Evolutionary conservation across 2,888 invertebrate genomes (phyloP), one percentile per base, ranked within the genome.

Genomic region (Lasioglossum marginatum): DNA sequence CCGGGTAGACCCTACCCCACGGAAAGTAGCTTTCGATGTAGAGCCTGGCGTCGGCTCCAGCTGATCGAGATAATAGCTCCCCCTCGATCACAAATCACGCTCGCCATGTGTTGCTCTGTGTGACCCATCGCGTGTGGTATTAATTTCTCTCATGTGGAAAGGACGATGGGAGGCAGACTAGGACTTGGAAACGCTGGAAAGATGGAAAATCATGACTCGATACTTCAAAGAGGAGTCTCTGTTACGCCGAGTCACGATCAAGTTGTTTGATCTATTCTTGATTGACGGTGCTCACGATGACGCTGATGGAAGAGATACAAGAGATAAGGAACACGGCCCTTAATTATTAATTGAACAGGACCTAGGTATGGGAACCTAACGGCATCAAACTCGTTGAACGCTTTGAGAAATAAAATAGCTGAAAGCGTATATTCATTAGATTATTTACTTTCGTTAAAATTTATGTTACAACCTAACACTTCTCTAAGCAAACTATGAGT

Each of bases 11-110:
- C 16, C 16, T 45, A 57, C 66, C 60, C 66, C 66, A 34, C 34
- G 66, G 66, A 37, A 34, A 66, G 66, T 66, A 66, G 66, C 34
- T 66, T 66, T 66, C 66, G 66, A 66, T 66, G 66, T 66, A 66
- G 66, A 66, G 66, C 10, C 66, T 16, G 66, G 23, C 19, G 66
- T 10, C 34, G 66, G 66, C 66, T 66, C 66, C 66, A 66, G 66
- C 66, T 66, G 66, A 66, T 66, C 66, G 66, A 66, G 66, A 66
- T 66, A 66, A 66, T 66, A 66, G 66, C 34, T 31, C 23, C 66
- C 66, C 66, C 66, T 34, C 66, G 66, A 66, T 66, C 34, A 66
- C 66, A 66, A 66, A 66, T 66, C 66, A 66, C 66, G 34, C 10
- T 34, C 66, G 34, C 66, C 66, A 63, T 63, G 60, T 63, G 60